phyloP scores from a whole-genome alignment of 1,140 invertebrate genomes.

The Venturia canescens region DNA sequence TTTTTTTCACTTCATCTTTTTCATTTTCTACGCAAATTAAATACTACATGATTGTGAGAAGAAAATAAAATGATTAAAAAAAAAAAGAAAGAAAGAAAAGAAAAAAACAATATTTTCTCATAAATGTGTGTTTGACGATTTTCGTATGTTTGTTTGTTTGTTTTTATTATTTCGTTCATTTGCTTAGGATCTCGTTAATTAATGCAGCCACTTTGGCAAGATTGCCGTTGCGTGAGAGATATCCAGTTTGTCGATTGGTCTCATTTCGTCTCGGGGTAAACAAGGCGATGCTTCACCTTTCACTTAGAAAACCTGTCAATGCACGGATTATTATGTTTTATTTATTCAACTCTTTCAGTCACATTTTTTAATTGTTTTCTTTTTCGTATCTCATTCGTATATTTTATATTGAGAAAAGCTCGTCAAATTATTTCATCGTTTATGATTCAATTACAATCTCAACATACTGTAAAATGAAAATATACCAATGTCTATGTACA shows the following conservation, averaged over 20 bases:
- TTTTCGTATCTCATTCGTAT: conserved; percentile 29
- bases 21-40: not conserved
- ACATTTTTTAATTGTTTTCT: conserved; percentile 51
- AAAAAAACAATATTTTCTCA: conserved; percentile 21
- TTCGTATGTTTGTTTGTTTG: not conserved
- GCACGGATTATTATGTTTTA: conserved; percentile 72
- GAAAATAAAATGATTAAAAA: conserved; percentile 6
- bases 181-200: conserved; percentile 48
- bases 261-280: conserved; percentile 65
- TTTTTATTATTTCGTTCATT: not conserved
- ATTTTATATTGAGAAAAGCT: not conserved
- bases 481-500: not conserved
- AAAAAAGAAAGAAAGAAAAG: conserved; percentile 2
- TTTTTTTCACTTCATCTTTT: not conserved
- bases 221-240: conserved; percentile 65
- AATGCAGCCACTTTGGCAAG: conserved; percentile 50
- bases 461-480: not conserved
- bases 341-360: conserved; percentile 51
- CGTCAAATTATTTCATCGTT: not conserved
- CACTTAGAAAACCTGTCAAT: conserved; percentile 77
- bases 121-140: conserved; percentile 38
- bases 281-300: conserved; percentile 71
- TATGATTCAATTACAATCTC: not conserved
- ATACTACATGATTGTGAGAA: conserved; percentile 9
- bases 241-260: conserved; percentile 68